Percentiles rank a stretch among this genome's conserved stretches.
These are phyloP conservation scores for Pinna nobilis DNA, from an alignment of 1,140 invertebrate species.

Conservation along the genomic window DNA sequence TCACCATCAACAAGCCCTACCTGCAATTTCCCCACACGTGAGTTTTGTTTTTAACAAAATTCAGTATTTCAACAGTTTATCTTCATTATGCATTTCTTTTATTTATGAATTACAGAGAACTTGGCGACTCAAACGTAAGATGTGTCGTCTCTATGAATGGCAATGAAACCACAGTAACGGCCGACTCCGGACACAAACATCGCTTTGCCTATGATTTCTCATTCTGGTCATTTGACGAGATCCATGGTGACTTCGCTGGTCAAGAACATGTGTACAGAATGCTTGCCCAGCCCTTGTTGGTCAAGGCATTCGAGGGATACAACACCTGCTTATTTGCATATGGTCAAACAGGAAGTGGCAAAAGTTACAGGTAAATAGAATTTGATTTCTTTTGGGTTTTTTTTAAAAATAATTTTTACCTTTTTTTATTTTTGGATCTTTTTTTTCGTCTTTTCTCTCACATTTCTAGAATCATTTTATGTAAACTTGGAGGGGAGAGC, in stretches of 20 bases:
- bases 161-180: conserved; percentile 75
- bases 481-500: too few relatives aligned
- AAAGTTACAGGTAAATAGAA: conserved; percentile 83
- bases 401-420: neutral
- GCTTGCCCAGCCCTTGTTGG: conserved; percentile 70
- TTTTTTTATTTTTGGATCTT: too few relatives aligned
- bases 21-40: too few relatives aligned
- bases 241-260: conserved; percentile 60
- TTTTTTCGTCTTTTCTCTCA: too few relatives aligned
- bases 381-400: neutral
- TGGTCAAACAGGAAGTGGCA: conserved; percentile 95
- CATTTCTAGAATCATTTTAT: too few relatives aligned
- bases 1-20: too few relatives aligned
- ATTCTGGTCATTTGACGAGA: conserved; percentile 78
- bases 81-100: neutral
- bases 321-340: conserved; percentile 90
- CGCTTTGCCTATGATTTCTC: conserved; percentile 80
- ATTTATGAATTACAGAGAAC: conserved; percentile 72
- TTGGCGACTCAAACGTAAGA: conserved; percentile 74
- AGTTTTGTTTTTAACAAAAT: too few relatives aligned
- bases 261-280: conserved; percentile 70
- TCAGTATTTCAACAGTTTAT: too few relatives aligned
- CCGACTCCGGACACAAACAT: conserved; percentile 75
- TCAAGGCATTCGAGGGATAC: conserved; percentile 74
- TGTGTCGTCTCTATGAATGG: conserved; percentile 78